These are phyloP conservation scores for Coleophora deauratella DNA, from an alignment of 2,888 invertebrate species.

Conservation along the genomic window DNA sequence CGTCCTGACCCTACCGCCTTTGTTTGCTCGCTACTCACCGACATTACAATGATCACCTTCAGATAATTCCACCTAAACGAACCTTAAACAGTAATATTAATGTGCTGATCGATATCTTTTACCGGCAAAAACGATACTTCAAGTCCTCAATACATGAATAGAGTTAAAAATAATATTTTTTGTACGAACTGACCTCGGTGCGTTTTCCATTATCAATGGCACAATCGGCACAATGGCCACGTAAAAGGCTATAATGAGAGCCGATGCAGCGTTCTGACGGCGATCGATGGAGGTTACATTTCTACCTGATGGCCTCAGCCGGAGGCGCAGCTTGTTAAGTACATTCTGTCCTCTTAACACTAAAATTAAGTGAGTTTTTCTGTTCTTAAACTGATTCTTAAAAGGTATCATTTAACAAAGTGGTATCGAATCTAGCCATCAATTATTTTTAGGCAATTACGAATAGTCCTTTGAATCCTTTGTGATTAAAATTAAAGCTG, in stretches of 20 bases:
- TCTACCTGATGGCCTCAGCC: too few species aligned
- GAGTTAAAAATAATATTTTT: slow-evolving; percentile 28
- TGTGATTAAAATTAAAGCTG: too few species aligned
- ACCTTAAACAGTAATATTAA: slow-evolving; percentile 38
- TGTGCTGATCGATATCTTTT: slow-evolving; percentile 27
- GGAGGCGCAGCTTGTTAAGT: slow-evolving; percentile 7
- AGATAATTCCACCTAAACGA: slow-evolving; percentile 31
- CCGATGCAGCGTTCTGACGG: slow-evolving; percentile 43
- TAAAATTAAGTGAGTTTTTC: too few species aligned
- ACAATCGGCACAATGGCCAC: slow-evolving; percentile 52
- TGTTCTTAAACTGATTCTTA: too few species aligned
- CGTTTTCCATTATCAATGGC: slow-evolving; percentile 48
- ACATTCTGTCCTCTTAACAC: background rate
- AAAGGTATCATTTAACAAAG: too few species aligned
- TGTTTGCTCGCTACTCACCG: slow-evolving; percentile 40
- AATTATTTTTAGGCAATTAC: too few species aligned
- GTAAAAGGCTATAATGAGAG: slow-evolving; percentile 52
- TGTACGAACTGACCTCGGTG: slow-evolving; percentile 46
- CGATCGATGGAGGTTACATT: slow-evolving; percentile 28
- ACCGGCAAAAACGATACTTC: slow-evolving; percentile 32
- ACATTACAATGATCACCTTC: slow-evolving; percentile 43
- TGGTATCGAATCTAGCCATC: too few species aligned
- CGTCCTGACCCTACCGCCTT: slow-evolving; percentile 52
- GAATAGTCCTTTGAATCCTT: too few species aligned
- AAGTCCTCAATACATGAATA: slow-evolving; percentile 39